phyloP scores from a whole-genome alignment of 2,113 vertebrate species.

The Ochotona curzoniae region DNA sequence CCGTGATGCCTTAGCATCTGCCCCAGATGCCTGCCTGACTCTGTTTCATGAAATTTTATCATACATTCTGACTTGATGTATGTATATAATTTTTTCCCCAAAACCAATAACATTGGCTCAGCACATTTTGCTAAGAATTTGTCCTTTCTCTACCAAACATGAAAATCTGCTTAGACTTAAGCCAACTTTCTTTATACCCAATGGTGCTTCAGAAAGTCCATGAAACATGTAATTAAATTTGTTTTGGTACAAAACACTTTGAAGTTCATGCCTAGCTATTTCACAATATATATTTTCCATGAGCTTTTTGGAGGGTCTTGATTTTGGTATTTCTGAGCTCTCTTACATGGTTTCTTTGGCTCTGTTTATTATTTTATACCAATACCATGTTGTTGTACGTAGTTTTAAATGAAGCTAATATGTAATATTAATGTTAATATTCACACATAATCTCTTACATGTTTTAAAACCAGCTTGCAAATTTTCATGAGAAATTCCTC shows the following conservation, averaged over 20 bases:
- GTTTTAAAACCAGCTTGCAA: too few species aligned
- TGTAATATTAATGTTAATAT: background rate
- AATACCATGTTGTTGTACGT: background rate
- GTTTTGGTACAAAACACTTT: too few species aligned
- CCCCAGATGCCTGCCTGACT: background rate
- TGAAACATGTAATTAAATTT: too few species aligned
- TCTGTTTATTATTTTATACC: background rate
- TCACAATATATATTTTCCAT: too few species aligned
- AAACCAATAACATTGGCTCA: background rate
- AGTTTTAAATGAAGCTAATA: background rate
- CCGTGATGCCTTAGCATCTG: too few species aligned
- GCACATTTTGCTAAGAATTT: slow-evolving; percentile 6
- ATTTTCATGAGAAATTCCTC: background rate
- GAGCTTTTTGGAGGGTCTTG: too few species aligned
- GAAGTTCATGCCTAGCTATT: too few species aligned
- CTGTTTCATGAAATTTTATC: background rate
- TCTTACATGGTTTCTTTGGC: background rate
- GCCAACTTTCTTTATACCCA: background rate
- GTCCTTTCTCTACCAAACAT: background rate
- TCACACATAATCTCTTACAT: background rate
- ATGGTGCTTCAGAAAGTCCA: too few species aligned
- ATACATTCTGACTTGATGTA: background rate
- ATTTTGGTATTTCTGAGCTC: background rate
- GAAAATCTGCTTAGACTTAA: background rate
- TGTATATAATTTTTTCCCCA: background rate